These are phyloP conservation scores for Eupeodes corollae DNA, from an alignment of 1,140 invertebrate species.

Conservation along the genomic window DNA sequence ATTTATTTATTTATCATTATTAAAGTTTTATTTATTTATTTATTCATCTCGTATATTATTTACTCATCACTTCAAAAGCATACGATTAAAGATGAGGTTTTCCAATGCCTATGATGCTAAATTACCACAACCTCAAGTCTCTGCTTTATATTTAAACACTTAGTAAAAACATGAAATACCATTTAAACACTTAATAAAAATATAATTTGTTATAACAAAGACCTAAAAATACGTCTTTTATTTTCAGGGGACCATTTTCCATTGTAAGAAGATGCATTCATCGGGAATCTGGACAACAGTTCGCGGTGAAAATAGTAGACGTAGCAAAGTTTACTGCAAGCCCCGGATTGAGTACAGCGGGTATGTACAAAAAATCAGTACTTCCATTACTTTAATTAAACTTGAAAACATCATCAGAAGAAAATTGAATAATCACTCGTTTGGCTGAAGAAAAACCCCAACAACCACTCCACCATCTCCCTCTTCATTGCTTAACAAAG, in stretches of 20 bases:
- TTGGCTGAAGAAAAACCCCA: too few species aligned
- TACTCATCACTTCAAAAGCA: too few species aligned
- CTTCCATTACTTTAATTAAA: not conserved
- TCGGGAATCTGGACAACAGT: slow-evolving; percentile 85
- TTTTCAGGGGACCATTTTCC: slow-evolving; percentile 92
- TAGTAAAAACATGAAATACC: too few species aligned
- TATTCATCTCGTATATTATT: too few species aligned
- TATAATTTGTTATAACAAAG: not conserved
- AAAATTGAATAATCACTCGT: too few species aligned
- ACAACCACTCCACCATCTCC: too few species aligned
- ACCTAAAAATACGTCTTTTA: slow-evolving; percentile 17
- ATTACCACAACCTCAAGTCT: not conserved
- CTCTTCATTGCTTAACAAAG: too few species aligned
- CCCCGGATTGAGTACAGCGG: slow-evolving; percentile 88
- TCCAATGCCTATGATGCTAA: not conserved
- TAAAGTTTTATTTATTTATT: too few species aligned
- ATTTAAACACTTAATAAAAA: too few species aligned
- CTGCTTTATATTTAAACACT: slow-evolving; percentile 1
- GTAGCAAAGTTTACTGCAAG: slow-evolving; percentile 94
- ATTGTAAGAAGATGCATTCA: slow-evolving; percentile 92
- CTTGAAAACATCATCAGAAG: too few species aligned
- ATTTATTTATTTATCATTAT: too few species aligned
- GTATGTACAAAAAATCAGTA: slow-evolving; percentile 43
- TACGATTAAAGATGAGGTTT: slow-evolving; percentile 11
- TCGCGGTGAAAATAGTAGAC: slow-evolving; percentile 98